phyloP scores from a whole-genome alignment of 2,113 vertebrate genomes.

The Syrrhaptes paradoxus region DNA sequence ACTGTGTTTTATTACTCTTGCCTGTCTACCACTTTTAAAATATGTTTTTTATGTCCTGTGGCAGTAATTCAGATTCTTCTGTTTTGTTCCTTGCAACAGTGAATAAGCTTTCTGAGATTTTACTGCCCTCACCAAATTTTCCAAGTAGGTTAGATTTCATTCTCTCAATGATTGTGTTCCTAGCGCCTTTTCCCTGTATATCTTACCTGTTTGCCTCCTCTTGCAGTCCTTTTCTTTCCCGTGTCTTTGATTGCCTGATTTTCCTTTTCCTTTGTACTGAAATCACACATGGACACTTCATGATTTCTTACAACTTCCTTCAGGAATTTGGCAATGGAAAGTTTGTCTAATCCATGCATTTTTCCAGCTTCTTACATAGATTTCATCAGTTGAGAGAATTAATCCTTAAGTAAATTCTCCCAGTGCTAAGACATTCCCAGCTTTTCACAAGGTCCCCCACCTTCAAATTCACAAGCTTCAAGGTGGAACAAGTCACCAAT shows the following conservation, averaged over 20 bases:
- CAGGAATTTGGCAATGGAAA: neutral
- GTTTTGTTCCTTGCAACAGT: neutral
- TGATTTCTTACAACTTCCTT: neutral
- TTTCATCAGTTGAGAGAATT: neutral
- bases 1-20: neutral
- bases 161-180: neutral
- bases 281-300: neutral
- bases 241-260: neutral
- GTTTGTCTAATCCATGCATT: neutral
- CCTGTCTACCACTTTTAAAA: neutral
- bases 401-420: neutral
- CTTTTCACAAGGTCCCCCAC: neutral
- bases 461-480: neutral
- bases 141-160: neutral
- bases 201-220: neutral
- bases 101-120: neutral
- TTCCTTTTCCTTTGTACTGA: neutral
- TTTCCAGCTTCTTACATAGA: neutral
- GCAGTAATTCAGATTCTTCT: neutral
- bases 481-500: neutral
- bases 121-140: constrained; percentile 1
- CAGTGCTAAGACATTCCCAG: neutral
- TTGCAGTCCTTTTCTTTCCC: neutral
- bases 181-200: neutral
- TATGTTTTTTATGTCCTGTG: neutral